Base-by-base conservation (phyloP, 2,797 vertebrate genomes). In the Lacerta bilineata region DNA sequence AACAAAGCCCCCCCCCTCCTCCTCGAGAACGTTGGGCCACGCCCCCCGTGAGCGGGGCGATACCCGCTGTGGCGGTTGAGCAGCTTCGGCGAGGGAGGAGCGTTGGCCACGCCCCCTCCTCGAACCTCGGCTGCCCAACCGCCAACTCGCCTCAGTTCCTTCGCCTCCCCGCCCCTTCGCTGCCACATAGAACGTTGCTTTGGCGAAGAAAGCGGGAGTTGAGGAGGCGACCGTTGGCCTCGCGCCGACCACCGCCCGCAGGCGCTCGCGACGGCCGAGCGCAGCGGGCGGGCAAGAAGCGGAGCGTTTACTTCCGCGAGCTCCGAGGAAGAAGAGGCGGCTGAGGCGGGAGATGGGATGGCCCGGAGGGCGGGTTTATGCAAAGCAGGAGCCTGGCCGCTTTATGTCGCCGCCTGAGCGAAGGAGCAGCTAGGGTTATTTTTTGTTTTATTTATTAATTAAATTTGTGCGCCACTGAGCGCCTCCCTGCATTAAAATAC, bases 11-110 rank as follows among this genome's bases (percentile, higher is more conserved):
- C 59, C 59, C 25, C 64, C 75, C 41, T 20, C 25, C 64, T 84
- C 25, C 64, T 84, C 36, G 11, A 33, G 41, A 55, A 43, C 5
- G 50, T 61, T 43, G 82, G 55, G 8, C 29, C 77, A 75, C 74
- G 76, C 76, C 88, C 50, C 83, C 13, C 64, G 3, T 17, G 36
- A 79, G 86, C 69, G 55, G 86, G 25, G 79, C 36, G 1, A 59
- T 4, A 1, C 27, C 68, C 10, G 1, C 68, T 5, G 0, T 0
- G 5, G 20, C n/a, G 9, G 72, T 27, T 7, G 69, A 3, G 20
- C 23, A 25, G 5, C 27, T 39, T 43, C 33, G 15, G 27, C 3
- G 33, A 36, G 25, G 27, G 18, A 33, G 18, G 11, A 55, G 29
- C 61, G 13, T 4, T 1, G 46, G 27, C 18, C 78, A 1, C 90